A percentile compares a stretch with the other conserved stretches of the same genome.
Conservation (phyloP, 2,797 vertebrate genomes). For the Micropoecilia bifurca region DNA sequence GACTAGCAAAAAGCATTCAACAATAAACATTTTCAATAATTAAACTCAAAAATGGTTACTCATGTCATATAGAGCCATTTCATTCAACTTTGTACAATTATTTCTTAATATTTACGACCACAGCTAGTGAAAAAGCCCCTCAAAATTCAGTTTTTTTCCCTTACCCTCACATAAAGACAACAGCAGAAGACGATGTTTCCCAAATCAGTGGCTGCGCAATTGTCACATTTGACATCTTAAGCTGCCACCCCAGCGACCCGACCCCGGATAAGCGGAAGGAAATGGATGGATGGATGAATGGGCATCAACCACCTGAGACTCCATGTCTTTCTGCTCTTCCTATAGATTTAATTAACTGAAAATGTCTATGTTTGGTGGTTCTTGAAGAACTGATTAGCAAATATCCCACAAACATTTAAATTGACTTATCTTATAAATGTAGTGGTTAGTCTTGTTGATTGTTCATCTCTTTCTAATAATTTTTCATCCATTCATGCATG, state of each 20-base stretch:
- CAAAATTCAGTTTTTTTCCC: no score
- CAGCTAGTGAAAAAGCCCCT: not conserved
- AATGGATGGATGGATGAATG: no score
- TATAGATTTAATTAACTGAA: not conserved
- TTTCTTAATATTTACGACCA: not conserved
- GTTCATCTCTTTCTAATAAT: not conserved
- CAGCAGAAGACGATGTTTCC: not conserved
- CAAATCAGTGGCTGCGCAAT: not conserved
- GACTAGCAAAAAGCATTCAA: slow-evolving; percentile 15
- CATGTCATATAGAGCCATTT: not conserved
- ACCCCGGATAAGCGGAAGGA: no score
- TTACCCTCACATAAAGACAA: not conserved
- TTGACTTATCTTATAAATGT: not conserved
- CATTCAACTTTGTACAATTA: not conserved
- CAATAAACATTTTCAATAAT: not conserved
- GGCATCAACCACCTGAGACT: not conserved
- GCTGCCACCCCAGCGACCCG: no score
- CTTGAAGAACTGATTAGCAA: not conserved
- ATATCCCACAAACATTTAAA: not conserved
- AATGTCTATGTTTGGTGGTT: not conserved
- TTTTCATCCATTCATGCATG: not conserved
- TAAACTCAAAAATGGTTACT: not conserved
- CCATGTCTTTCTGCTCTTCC: not conserved
- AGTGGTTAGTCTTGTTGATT: not conserved
- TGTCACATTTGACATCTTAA: not conserved